phyloP scores from a whole-genome alignment of 2,113 vertebrate genomes.

The Puffinus mauretanicus region DNA sequence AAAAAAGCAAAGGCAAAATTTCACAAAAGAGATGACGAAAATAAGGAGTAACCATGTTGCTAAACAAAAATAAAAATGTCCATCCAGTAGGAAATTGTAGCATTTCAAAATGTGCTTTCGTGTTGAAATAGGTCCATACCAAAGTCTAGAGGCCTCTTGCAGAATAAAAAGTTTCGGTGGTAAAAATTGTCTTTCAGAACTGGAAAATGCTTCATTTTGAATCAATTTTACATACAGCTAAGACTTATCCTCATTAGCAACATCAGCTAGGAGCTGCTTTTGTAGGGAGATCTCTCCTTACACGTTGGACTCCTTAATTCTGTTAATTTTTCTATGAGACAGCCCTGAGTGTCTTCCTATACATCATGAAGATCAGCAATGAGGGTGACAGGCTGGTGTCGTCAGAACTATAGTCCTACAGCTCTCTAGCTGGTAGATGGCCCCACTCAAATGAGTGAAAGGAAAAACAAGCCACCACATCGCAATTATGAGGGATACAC shows the following conservation, averaged over 20 bases:
- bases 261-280: not conserved
- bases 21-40: not conserved
- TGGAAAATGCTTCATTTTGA: not conserved
- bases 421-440: not conserved
- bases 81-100: not conserved
- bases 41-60: not conserved
- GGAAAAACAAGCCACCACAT: not conserved
- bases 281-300: not conserved
- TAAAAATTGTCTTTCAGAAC: not conserved
- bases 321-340: not conserved
- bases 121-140: not conserved
- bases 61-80: not conserved
- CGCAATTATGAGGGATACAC: rapidly evolving
- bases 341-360: not conserved
- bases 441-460: rapidly evolving
- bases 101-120: not conserved
- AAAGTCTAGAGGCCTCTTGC: not conserved
- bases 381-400: not conserved
- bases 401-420: not conserved
- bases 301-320: rapidly evolving
- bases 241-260: not conserved
- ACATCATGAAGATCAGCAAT: rapidly evolving
- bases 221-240: not conserved
- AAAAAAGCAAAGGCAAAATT: not conserved
- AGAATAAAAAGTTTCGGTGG: not conserved